Percentiles rank a stretch among this genome's conserved stretches.
These are phyloP conservation scores for Drusus annulatus DNA, from an alignment of 1,140 invertebrate genomes.

Conservation along the genomic window DNA sequence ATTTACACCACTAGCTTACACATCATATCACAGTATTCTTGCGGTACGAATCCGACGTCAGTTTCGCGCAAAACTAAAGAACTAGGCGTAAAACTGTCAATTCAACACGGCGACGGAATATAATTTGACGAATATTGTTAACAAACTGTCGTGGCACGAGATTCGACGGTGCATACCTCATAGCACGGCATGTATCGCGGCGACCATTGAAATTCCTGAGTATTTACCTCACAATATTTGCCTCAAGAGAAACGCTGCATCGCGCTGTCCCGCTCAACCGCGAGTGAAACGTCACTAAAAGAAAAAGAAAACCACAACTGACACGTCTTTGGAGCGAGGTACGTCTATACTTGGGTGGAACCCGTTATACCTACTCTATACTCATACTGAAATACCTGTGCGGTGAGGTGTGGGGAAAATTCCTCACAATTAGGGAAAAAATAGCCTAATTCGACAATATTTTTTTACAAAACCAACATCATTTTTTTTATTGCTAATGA, in stretches of 20 bases:
- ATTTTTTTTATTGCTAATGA: too few species aligned
- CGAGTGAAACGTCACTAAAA: constrained; percentile 9
- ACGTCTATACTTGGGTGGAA: constrained; percentile 26
- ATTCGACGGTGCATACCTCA: constrained; percentile 36
- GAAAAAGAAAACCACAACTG: constrained; percentile 2
- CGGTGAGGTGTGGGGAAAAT: constrained; percentile 12
- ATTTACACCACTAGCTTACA: constrained; percentile 14
- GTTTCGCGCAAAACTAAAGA: constrained; percentile 18
- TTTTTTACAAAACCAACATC: too few species aligned
- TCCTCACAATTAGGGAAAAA: background rate
- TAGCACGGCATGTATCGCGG: constrained; percentile 37
- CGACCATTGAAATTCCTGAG: constrained; percentile 42
- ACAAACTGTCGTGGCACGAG: constrained; percentile 39
- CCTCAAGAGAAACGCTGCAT: constrained; percentile 24
- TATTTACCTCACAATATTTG: constrained; percentile 36
- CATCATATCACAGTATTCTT: constrained; percentile 33
- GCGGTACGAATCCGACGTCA: background rate
- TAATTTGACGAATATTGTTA: constrained; percentile 17
- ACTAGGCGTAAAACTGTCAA: background rate
- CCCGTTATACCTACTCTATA: constrained; percentile 44
- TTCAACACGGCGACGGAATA: background rate
- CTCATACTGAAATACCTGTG: constrained; percentile 42
- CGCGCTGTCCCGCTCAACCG: background rate
- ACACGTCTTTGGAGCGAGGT: background rate
- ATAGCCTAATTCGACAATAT: background rate